Evolutionary conservation across 2,113 vertebrate species (phyloP).

Genomic region (Brachirus orientalis): DNA sequence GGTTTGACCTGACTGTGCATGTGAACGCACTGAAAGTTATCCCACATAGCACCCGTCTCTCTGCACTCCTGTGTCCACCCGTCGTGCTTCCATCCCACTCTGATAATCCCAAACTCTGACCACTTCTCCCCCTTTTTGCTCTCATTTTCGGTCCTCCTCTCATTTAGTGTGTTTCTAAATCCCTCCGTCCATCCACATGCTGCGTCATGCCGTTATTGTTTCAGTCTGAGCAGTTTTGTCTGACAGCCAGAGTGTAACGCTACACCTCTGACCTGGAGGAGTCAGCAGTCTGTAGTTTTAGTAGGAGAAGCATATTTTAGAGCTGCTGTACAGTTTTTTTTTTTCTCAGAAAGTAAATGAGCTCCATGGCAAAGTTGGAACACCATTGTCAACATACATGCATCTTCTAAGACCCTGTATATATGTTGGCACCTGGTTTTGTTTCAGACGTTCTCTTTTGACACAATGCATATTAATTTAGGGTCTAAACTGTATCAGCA

Average conservation of each 20-base stretch:
- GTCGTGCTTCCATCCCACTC: conserved; percentile 8
- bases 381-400: neutral
- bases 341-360: too few species aligned
- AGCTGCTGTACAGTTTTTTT: too few species aligned
- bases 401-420: neutral
- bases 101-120: neutral
- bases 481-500: too few species aligned
- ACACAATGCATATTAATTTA: neutral
- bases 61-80: conserved; percentile 21
- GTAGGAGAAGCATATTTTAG: conserved; percentile 53
- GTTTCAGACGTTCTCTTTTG: neutral
- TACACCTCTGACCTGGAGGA: conserved; percentile 67
- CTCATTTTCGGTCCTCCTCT: neutral
- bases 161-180: conserved; percentile 29
- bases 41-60: conserved; percentile 31
- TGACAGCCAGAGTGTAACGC: conserved; percentile 64
- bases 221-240: conserved; percentile 52
- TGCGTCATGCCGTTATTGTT: conserved; percentile 56
- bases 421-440: neutral
- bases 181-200: conserved; percentile 29
- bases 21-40: neutral
- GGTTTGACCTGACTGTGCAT: too few species aligned
- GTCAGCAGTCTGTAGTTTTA: conserved; percentile 68
- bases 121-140: too few species aligned
- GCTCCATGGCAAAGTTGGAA: conserved; percentile 34